Evolutionary conservation across 2,797 vertebrate genomes (phyloP).

Genomic region (Delichon dasypus): DNA sequence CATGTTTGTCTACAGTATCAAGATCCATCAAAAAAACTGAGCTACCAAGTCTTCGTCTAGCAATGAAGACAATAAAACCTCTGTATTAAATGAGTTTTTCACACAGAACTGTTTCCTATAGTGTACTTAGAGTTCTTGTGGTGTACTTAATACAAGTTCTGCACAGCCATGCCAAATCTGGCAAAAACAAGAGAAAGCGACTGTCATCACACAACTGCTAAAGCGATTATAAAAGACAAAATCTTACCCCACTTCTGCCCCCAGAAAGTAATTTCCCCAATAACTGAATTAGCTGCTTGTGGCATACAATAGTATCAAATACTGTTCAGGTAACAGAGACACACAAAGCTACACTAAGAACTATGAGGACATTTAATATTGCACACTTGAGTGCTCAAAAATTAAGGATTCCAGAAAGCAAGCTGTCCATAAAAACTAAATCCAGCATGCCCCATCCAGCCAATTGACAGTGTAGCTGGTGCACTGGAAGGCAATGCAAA

Average conservation of each 20-base stretch:
- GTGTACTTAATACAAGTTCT: neutral
- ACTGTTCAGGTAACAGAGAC: neutral
- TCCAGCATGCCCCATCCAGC: neutral
- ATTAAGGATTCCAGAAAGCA: neutral
- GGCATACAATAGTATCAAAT: neutral
- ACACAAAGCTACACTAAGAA: neutral
- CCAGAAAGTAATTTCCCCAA: neutral
- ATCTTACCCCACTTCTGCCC: neutral
- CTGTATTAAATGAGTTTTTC: neutral
- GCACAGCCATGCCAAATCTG: neutral
- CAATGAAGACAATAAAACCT: neutral
- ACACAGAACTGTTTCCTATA: neutral
- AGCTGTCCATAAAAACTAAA: neutral
- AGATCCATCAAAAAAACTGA: neutral
- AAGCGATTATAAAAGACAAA: neutral
- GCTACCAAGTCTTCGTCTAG: neutral
- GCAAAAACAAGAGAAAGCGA: neutral
- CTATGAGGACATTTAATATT: neutral
- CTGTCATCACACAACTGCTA: neutral
- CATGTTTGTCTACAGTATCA: neutral
- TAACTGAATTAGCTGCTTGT: neutral
- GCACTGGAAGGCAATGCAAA: neutral
- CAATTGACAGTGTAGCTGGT: neutral
- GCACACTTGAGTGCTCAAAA: neutral
- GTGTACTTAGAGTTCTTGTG: neutral